Evolutionary conservation across 2,113 vertebrate genomes (phyloP), one percentile per base, ranked within the genome.

Genomic region (Nibea albiflora): DNA sequence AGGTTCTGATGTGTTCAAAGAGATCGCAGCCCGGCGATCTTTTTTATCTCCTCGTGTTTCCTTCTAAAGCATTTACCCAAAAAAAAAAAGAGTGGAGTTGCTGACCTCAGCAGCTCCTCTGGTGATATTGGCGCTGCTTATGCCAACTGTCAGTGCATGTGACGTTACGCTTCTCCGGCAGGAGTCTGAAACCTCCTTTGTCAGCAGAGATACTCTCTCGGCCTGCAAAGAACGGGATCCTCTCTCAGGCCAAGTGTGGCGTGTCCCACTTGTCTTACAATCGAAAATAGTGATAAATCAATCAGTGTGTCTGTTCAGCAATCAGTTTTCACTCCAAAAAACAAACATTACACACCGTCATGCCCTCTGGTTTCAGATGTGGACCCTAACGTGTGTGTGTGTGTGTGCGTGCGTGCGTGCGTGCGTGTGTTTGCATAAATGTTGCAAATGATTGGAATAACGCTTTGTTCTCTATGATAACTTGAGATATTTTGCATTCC

Each of bases 251-350:
- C 57, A 49, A 56, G 68, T 73, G 82, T 15, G 74, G 53, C 61
- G 0, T 39, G 44, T 81, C 76, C 56, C 74, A 61, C 85, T 74
- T 46, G 83, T 90, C 84, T 89, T 86, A 86, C 86, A 92, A 92
- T 90, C 83, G 54, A 67, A 67, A 84, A 62, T 78, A 58, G 73
- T 84, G 73, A 86, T 70, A 65, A 88, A 81, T 84, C 84, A 92
- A 88, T 91, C 88, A 87, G 31, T 49, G 14, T 64, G 57, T 80
- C 22, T 73, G 53, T 86, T 83, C n/a, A 69, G 72, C 81, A 87
- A 88, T 91, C 88, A 60, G 35, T 68, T 71, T 77, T 65, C 28
- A 65, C 67, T 79, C 57, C 44, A 73, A 68, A 79, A 79, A 71
- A 44, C 12, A 46, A 47, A 0, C n/a, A 52, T 67, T 5, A 42